phyloP scores from a whole-genome alignment of 2,797 vertebrate genomes.

The Lagocephalus sceleratus region DNA sequence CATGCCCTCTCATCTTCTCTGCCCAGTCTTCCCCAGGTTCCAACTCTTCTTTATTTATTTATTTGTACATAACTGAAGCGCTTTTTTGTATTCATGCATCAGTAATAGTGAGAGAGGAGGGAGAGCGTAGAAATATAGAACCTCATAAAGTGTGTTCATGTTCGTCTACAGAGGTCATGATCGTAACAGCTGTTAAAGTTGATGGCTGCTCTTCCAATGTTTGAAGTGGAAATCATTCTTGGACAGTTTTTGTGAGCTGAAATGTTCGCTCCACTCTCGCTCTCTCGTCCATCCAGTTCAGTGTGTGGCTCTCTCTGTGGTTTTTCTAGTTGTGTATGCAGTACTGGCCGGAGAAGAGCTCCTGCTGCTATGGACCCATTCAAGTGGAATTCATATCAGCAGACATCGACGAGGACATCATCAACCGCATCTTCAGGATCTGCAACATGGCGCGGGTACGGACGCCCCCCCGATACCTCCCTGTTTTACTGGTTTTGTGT shows the following conservation, averaged over 20 bases:
- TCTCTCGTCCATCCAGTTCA: neutral
- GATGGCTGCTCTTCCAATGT: too few species aligned
- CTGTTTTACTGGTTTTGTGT: neutral
- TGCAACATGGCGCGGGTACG: constrained; percentile 96
- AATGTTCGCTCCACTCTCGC: neutral
- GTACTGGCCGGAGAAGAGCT: constrained; percentile 97
- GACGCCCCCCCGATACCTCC: neutral
- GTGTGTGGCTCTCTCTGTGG: neutral
- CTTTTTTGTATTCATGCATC: too few species aligned
- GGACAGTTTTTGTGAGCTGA: neutral
- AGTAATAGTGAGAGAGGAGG: too few species aligned
- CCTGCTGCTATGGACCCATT: constrained; percentile 92
- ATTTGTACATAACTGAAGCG: too few species aligned
- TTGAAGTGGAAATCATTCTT: too few species aligned
- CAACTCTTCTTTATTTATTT: neutral
- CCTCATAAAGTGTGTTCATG: constrained; percentile 2
- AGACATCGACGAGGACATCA: constrained; percentile 95
- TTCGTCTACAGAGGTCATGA: neutral
- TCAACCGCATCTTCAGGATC: constrained; percentile 97
- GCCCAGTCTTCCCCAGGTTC: neutral
- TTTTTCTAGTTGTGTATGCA: constrained; percentile 85
- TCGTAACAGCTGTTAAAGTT: too few species aligned
- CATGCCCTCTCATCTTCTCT: neutral
- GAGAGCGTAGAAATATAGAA: neutral
- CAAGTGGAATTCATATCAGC: constrained; percentile 97